Evolutionary conservation across 2,113 vertebrate genomes (phyloP).

Genomic region (Eudorcas thomsonii): DNA sequence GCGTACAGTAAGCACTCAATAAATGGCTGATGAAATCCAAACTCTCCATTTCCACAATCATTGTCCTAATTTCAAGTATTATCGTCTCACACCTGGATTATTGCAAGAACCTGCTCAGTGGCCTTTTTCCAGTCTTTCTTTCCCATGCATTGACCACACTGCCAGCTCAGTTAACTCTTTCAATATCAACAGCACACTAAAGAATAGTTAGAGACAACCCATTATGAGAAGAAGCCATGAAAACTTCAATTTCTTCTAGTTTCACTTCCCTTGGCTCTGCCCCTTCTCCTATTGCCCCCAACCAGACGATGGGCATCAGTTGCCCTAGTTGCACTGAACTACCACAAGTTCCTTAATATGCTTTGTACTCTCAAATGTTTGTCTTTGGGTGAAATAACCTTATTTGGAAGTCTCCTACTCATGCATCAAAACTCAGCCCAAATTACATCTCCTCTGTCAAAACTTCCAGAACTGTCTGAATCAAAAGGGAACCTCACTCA

Average conservation of each 20-base stretch:
- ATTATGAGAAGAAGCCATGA: neutral
- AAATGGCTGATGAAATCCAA: neutral
- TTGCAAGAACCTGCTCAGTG: neutral
- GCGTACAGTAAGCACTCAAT: neutral
- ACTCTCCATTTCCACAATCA: neutral
- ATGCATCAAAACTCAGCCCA: neutral
- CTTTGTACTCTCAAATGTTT: neutral
- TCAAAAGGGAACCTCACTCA: neutral
- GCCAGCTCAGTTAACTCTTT: neutral
- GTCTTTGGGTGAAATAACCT: neutral
- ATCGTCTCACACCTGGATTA: neutral
- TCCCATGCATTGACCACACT: neutral
- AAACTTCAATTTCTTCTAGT: neutral
- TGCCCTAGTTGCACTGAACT: neutral
- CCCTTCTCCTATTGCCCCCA: neutral
- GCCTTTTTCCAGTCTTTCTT: neutral
- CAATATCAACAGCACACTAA: neutral
- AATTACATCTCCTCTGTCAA: neutral
- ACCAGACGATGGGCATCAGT: neutral
- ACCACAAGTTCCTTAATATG: neutral
- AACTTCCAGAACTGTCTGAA: neutral
- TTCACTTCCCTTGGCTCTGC: neutral
- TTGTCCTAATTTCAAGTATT: neutral
- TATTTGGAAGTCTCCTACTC: neutral
- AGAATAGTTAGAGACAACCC: neutral